phyloP scores from a whole-genome alignment of 2,113 vertebrate species.

The Podiceps cristatus region DNA sequence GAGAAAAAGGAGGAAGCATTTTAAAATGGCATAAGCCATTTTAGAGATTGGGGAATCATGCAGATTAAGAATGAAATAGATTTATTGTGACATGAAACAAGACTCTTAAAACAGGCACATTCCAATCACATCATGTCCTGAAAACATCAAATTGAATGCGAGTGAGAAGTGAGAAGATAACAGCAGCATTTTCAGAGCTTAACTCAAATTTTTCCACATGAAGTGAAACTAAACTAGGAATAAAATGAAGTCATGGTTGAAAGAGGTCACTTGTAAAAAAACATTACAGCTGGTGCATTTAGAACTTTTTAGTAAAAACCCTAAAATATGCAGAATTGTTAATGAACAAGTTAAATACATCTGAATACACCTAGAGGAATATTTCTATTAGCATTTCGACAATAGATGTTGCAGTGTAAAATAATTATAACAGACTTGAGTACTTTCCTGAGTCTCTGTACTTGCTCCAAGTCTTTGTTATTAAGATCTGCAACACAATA shows the following conservation, averaged over 20 bases:
- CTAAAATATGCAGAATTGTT: not conserved
- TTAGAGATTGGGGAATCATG: not conserved
- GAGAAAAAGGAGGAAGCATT: not conserved
- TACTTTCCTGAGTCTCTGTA: not conserved
- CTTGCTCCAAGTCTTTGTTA: not conserved
- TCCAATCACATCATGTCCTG: not conserved
- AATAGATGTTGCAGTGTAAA: not conserved
- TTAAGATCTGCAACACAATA: not conserved
- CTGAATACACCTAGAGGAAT: not conserved
- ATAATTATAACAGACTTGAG: not conserved
- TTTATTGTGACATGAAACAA: not conserved
- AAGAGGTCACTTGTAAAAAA: not conserved
- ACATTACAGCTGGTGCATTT: not conserved
- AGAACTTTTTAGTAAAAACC: not conserved
- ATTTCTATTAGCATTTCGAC: not conserved
- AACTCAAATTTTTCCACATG: not conserved
- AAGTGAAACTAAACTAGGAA: not conserved
- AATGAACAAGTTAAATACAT: not conserved
- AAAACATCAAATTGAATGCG: not conserved
- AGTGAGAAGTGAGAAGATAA: not conserved
- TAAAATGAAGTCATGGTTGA: not conserved
- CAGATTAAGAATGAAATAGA: not conserved
- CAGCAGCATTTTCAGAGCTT: not conserved
- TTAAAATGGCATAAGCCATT: not conserved
- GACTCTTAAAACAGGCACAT: not conserved